A percentile compares a stretch with the other conserved stretches of the same genome.
These are phyloP conservation scores for Callocephalon fimbriatum DNA, from an alignment of 2,113 vertebrate species.

Conservation along the genomic window DNA sequence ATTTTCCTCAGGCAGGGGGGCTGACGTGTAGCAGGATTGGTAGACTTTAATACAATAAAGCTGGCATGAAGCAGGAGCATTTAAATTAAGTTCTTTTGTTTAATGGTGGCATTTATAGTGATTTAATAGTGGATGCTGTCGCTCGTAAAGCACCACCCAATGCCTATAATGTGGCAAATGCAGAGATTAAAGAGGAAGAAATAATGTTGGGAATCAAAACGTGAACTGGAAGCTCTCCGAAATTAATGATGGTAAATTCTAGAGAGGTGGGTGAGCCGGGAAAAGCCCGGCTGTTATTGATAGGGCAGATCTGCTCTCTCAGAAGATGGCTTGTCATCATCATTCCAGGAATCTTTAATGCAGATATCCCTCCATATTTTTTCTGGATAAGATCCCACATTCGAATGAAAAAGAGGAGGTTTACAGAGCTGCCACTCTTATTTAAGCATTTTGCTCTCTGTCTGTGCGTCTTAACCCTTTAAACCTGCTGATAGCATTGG, in stretches of 20 bases:
- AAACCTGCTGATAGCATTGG: neutral
- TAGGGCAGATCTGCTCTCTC: neutral
- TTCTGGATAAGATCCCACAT: neutral
- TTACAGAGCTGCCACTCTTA: neutral
- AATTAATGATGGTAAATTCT: constrained; percentile 53
- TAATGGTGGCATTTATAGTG: neutral
- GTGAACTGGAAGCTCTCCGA: neutral
- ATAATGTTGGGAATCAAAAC: neutral
- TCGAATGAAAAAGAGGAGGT: neutral
- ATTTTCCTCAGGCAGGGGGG: neutral
- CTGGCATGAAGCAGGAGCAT: neutral
- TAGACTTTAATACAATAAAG: neutral
- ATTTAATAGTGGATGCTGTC: neutral
- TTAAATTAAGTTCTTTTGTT: neutral
- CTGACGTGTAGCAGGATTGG: neutral
- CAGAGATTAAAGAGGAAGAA: neutral
- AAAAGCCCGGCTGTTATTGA: neutral
- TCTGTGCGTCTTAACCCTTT: neutral
- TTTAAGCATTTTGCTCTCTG: neutral
- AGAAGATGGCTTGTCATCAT: neutral
- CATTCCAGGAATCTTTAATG: neutral
- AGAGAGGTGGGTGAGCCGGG: constrained; percentile 1
- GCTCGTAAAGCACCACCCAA: neutral
- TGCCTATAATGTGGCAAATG: fast-evolving
- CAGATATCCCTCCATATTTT: neutral